These are phyloP conservation scores for Callimorpha dominula DNA, from an alignment of 2,888 invertebrate genomes.

Conservation along the genomic window DNA sequence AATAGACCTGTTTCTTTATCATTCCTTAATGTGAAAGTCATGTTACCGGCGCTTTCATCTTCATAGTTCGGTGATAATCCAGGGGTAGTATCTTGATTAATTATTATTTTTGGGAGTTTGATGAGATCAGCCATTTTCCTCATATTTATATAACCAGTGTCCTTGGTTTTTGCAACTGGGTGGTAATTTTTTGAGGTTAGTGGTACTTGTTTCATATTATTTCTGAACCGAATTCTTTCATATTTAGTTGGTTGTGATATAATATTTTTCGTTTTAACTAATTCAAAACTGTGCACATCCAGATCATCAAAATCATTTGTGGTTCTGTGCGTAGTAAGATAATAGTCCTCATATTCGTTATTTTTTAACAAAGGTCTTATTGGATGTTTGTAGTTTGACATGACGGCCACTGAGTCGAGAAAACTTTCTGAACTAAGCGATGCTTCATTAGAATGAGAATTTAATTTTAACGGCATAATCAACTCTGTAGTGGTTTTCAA, in stretches of 20 bases:
- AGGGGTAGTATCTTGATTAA: background rate
- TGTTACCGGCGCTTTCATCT: background rate
- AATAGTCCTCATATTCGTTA: slow-evolving; percentile 47
- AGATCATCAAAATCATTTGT: slow-evolving; percentile 34
- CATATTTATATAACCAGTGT: slow-evolving; percentile 33
- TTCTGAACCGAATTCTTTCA: slow-evolving; percentile 6
- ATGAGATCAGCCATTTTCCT: slow-evolving; percentile 37
- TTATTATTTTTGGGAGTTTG: slow-evolving; percentile 20
- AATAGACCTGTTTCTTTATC: slow-evolving; percentile 10
- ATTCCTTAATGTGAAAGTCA: background rate
- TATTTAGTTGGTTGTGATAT: slow-evolving; percentile 11
- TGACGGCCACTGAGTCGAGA: slow-evolving; percentile 16
- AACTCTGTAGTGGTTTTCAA: slow-evolving; percentile 25
- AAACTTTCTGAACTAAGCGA: slow-evolving; percentile 25
- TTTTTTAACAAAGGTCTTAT: slow-evolving; percentile 33
- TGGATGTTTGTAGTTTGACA: slow-evolving; percentile 11
- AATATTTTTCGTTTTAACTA: slow-evolving; percentile 51
- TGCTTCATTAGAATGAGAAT: slow-evolving; percentile 15
- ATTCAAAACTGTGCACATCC: slow-evolving; percentile 38
- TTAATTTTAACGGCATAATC: slow-evolving; percentile 29
- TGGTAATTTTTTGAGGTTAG: slow-evolving; percentile 13
- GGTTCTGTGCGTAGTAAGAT: slow-evolving; percentile 23
- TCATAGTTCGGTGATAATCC: slow-evolving; percentile 5
- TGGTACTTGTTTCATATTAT: slow-evolving; percentile 18
- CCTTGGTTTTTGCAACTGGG: slow-evolving; percentile 8